These are phyloP conservation scores for Peromyscus melanophrys DNA, from an alignment of 2,797 vertebrate species.

Conservation along the genomic window DNA sequence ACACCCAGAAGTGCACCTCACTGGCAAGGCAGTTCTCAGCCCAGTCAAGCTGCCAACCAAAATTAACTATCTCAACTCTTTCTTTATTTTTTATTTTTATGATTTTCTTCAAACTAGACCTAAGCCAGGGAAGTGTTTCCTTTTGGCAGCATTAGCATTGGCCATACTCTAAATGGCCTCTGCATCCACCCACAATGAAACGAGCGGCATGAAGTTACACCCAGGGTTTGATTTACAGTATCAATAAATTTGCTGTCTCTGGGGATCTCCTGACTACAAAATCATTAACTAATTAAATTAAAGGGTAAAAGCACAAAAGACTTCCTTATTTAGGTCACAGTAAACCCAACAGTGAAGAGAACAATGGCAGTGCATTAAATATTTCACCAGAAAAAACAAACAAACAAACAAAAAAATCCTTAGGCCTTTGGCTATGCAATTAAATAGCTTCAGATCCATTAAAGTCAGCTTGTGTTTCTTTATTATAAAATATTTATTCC, in stretches of 20 bases:
- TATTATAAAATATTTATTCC: conserved; percentile 42
- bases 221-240: conserved; percentile 55
- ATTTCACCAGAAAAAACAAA: not conserved
- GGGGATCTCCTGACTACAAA: conserved; percentile 67
- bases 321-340: conserved; percentile 70
- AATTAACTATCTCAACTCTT: not conserved
- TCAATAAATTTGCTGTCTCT: conserved; percentile 62
- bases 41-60: not conserved
- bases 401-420: not conserved
- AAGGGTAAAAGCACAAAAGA: conserved; percentile 55
- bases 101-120: not conserved
- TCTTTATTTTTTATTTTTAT: not conserved
- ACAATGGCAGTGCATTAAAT: conserved; percentile 39
- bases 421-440: not conserved
- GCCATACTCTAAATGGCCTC: not conserved
- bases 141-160: conserved; percentile 49
- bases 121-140: not conserved
- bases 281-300: conserved; percentile 80
- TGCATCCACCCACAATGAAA: conserved; percentile 50
- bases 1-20: not conserved
- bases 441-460: conserved; percentile 1
- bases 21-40: no score
- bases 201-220: conserved; percentile 59
- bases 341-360: conserved; percentile 51
- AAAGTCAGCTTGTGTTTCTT: conserved; percentile 61